Base-by-base conservation (phyloP, 2,113 vertebrate species). In the Glaucomys volans region DNA sequence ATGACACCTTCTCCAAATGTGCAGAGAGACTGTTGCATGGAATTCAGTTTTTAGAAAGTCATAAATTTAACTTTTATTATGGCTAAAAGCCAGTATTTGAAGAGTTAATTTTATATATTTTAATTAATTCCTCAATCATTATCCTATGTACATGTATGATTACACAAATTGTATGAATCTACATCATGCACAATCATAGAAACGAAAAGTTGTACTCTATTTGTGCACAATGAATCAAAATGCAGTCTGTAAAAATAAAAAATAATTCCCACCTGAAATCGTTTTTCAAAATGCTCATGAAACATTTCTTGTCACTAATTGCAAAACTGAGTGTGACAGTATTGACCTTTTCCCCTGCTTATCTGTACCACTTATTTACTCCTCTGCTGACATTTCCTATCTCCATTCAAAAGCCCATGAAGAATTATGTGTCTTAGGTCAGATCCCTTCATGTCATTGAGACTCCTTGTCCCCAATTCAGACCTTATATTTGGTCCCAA, bases 391-490 rank as follows among this genome's bases (percentile, higher is more conserved):
- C 20, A 67, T 26, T 64, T 32, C 18, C 42, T 67, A 1, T 26
- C 18, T 67, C 26, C 42, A 50, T 8, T 85, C 18, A 18, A n/a
- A 67, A 67, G 7, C 7, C 14, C 44, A 85, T 5, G 35, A 16
- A 24, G 8, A 67, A 35, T n/a, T 26, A 47, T n/a, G 42, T 50
- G 24, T 64, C 8, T 44, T 64, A 44, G 4, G 2, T 13, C 14
- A 30, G 18, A 67, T 35, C 35, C 81, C 8, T 50, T 20, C 42
- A 67, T 50, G 20, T 67, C 42, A 67, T 16, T 50, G 20, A 13
- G 14, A n/a, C 20, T 4, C 14, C 26, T 14, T 22, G 2, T 8
- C 22, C 44, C 22, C 0, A 24, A 10, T 42, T 42, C 3, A 57
- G 5, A 54, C 20, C 12, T 67, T n/a, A 24, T 13, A 14, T 26